Percentiles rank a stretch among this genome's conserved stretches.
Evolutionary conservation across 2,888 invertebrate genomes (phyloP).

Genomic region (Eupelmus urozonus): DNA sequence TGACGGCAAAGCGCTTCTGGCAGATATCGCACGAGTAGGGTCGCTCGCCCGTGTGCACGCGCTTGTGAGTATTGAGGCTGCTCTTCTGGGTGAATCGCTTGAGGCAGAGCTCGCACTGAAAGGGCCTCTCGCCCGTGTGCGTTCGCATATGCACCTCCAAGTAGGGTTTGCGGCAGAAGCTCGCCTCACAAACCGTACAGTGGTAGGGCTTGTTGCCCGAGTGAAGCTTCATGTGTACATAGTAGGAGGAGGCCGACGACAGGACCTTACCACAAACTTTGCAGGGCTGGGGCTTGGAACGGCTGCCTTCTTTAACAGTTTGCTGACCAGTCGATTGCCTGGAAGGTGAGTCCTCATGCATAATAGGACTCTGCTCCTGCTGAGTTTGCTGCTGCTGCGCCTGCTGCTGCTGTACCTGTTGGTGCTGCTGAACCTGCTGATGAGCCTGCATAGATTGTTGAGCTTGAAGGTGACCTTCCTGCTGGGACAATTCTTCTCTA

Average conservation of each 20-base stretch:
- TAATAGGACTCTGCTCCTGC: constrained; percentile 63
- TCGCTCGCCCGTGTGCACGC: constrained; percentile 88
- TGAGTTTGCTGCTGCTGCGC: constrained; percentile 75
- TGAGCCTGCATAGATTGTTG: constrained; percentile 68
- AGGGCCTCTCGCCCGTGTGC: constrained; percentile 87
- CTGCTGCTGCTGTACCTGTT: constrained; percentile 77
- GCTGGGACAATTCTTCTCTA: constrained; percentile 75
- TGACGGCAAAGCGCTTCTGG: constrained; percentile 88
- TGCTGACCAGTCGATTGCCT: constrained; percentile 75
- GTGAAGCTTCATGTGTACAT: constrained; percentile 90
- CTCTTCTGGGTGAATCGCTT: constrained; percentile 90
- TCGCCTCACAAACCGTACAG: constrained; percentile 87
- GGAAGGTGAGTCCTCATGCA: constrained; percentile 65
- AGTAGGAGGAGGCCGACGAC: constrained; percentile 87
- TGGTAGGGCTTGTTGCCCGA: constrained; percentile 89
- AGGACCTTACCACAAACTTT: constrained; percentile 88
- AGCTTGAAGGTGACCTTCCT: constrained; percentile 76
- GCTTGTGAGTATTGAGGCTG: constrained; percentile 88
- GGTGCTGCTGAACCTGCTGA: constrained; percentile 73
- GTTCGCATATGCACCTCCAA: constrained; percentile 89
- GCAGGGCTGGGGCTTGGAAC: constrained; percentile 86
- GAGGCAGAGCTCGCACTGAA: constrained; percentile 86
- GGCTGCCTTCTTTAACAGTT: constrained; percentile 77
- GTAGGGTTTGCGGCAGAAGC: constrained; percentile 89
- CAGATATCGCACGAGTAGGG: constrained; percentile 89